These are phyloP conservation scores for Vanessa atalanta DNA, from an alignment of 1,140 invertebrate genomes.

Conservation along the genomic window DNA sequence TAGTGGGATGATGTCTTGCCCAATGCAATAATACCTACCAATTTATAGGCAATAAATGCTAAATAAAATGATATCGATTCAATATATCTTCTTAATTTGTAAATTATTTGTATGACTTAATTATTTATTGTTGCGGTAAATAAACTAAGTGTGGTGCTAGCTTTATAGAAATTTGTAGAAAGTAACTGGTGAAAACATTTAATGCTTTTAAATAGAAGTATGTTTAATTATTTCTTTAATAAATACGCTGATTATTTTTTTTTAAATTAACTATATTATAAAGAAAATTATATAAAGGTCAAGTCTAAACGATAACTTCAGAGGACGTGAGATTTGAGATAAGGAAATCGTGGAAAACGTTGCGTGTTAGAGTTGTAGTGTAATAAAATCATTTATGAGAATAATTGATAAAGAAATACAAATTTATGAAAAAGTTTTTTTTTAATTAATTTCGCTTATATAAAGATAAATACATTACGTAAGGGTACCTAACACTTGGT, in stretches of 20 bases:
- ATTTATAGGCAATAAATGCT: no score
- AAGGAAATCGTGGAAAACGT: conserved; percentile 21
- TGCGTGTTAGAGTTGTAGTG: conserved; percentile 19
- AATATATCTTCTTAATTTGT: no score
- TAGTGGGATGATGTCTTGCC: no score
- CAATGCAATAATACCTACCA: no score
- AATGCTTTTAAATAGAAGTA: no score
- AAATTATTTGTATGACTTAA: no score
- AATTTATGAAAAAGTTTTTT: background rate
- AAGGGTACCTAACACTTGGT: no score
- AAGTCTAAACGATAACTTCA: conserved; percentile 22
- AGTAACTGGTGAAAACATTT: background rate
- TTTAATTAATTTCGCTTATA: no score
- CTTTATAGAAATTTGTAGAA: background rate
- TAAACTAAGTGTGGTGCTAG: no score
- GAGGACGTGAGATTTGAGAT: conserved; percentile 33
- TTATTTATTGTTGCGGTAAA: no score
- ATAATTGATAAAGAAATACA: background rate
- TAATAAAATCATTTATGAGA: background rate
- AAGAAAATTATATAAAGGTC: conserved; percentile 25
- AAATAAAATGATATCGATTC: no score
- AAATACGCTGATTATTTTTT: background rate
- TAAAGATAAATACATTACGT: no score
- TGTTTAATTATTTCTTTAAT: background rate
- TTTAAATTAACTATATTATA: background rate